Conservation (phyloP, 35 echinoderm and acorn worm species). For the Diadema setosum region DNA sequence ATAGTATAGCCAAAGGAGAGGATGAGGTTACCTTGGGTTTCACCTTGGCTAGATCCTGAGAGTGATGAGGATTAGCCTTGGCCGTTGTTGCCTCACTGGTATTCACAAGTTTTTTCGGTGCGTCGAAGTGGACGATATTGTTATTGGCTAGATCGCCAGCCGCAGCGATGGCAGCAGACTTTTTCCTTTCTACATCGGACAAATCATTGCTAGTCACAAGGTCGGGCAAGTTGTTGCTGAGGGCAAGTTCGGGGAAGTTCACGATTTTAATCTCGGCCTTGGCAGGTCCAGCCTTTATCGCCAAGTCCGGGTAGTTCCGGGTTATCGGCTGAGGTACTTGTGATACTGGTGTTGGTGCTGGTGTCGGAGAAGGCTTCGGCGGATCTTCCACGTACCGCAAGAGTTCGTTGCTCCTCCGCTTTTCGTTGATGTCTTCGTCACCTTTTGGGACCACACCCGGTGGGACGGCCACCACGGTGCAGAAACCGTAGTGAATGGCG, state of each 20-base stretch:
- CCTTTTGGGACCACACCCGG: constrained; percentile 6
- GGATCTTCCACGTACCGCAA: no score
- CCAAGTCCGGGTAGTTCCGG: background rate
- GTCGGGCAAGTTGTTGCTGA: background rate
- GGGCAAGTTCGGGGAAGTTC: background rate
- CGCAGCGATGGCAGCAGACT: background rate
- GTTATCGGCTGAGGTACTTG: background rate
- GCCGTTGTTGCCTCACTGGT: background rate
- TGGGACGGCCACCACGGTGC: constrained; percentile 48
- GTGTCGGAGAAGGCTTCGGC: no score
- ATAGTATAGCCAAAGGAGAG: no score
- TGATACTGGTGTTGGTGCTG: background rate
- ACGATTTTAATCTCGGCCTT: background rate
- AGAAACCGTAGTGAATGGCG: constrained; percentile 63
- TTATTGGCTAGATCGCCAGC: constrained; percentile 11
- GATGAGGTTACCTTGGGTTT: constrained; percentile 17
- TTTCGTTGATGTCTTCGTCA: constrained; percentile 4
- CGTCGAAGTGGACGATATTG: background rate
- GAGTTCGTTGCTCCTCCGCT: background rate
- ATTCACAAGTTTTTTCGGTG: background rate
- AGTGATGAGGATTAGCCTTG: background rate
- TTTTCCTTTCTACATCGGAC: background rate
- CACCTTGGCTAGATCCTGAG: background rate
- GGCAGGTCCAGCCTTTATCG: background rate
- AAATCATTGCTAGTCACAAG: background rate